phyloP scores from a whole-genome alignment of 2,113 vertebrate species.

The Hippocampus zosterae region DNA sequence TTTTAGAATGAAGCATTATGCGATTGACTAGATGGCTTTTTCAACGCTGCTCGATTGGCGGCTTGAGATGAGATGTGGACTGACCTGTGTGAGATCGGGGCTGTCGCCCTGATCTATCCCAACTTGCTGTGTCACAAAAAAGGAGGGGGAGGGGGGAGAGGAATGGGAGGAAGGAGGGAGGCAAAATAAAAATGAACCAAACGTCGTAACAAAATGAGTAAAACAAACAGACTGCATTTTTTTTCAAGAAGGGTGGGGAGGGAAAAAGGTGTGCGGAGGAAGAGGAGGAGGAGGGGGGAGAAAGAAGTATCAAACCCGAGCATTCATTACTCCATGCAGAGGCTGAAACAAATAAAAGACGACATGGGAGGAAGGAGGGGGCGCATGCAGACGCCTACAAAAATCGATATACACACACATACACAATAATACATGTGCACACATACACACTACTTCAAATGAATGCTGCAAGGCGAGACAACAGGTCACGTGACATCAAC shows the following conservation, averaged over 20 bases:
- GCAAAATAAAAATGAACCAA: slow-evolving; percentile 62
- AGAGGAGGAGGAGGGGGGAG: slow-evolving; percentile 60
- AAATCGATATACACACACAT: slow-evolving; percentile 59
- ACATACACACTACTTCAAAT: slow-evolving; percentile 53
- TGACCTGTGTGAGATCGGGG: slow-evolving; percentile 92
- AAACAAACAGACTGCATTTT: slow-evolving; percentile 48
- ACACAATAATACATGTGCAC: slow-evolving; percentile 34
- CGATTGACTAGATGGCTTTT: slow-evolving; percentile 60
- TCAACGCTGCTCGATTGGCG: slow-evolving; percentile 68
- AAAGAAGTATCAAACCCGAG: slow-evolving; percentile 75
- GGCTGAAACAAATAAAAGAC: slow-evolving; percentile 67
- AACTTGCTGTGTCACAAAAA: slow-evolving; percentile 88
- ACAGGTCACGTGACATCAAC: slow-evolving; percentile 73
- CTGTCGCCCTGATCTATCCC: slow-evolving; percentile 90
- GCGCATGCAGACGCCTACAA: slow-evolving; percentile 55
- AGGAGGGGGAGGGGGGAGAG: slow-evolving; percentile 57
- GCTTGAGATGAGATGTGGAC: slow-evolving; percentile 76
- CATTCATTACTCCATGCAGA: slow-evolving; percentile 74
- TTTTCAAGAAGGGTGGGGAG: slow-evolving; percentile 33
- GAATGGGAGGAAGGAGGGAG: slow-evolving; percentile 15
- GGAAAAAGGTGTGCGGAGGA: slow-evolving; percentile 56
- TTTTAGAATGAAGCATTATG: slow-evolving; percentile 70
- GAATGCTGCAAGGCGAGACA: slow-evolving; percentile 65
- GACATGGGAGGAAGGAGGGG: slow-evolving; percentile 52
- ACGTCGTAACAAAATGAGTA: slow-evolving; percentile 59